phyloP scores from a whole-genome alignment of 2,113 vertebrate genomes.

The Cricetomys ansorgei region DNA sequence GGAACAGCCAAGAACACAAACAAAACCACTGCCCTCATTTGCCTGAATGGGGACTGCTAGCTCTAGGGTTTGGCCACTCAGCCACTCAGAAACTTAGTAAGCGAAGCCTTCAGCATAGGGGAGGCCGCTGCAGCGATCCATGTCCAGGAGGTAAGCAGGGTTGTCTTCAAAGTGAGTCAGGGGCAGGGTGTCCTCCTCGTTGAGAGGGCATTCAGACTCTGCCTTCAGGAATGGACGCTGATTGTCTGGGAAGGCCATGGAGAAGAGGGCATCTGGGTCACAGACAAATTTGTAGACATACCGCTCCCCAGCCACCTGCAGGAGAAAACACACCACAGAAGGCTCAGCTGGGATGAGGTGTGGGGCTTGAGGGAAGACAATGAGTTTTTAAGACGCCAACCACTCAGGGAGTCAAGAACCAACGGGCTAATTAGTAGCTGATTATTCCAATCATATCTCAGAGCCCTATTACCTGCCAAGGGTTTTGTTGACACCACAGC shows the following conservation, averaged over 20 bases:
- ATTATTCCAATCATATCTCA: not conserved
- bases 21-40: slow-evolving; percentile 81
- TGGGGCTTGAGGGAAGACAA: not conserved
- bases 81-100: slow-evolving; percentile 87
- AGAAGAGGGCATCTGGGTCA: slow-evolving; percentile 96
- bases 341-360: not conserved
- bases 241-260: slow-evolving; percentile 98
- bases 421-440: not conserved
- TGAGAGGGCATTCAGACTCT: slow-evolving; percentile 90
- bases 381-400: not conserved
- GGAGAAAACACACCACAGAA: not conserved
- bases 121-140: slow-evolving; percentile 91
- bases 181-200: slow-evolving; percentile 93
- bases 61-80: slow-evolving; percentile 67
- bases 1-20: slow-evolving; percentile 73
- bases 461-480: not conserved
- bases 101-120: slow-evolving; percentile 93
- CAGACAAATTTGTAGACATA: slow-evolving; percentile 99
- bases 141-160: slow-evolving; percentile 91
- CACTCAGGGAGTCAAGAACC: not conserved
- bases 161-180: slow-evolving; percentile 95
- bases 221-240: slow-evolving; percentile 96
- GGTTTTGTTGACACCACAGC: not conserved
- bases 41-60: slow-evolving; percentile 78
- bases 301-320: slow-evolving; percentile 95